A percentile compares a stretch with the other conserved stretches of the same genome.
Evolutionary conservation across 2,888 invertebrate species (phyloP).

Genomic region (Hesperia comma): DNA sequence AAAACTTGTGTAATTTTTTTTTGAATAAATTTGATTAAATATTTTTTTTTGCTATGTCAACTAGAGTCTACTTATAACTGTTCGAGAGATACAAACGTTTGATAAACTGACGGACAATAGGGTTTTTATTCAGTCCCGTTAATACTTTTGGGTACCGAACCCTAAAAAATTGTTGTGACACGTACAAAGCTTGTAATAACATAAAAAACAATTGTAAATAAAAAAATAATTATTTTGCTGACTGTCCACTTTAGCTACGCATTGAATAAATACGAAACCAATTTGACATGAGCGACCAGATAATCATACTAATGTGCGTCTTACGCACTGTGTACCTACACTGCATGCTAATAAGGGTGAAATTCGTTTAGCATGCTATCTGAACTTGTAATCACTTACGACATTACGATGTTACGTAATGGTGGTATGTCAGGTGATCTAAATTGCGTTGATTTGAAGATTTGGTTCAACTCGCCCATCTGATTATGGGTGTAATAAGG

Average conservation of each 20-base stretch:
- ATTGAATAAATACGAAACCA: slow-evolving; percentile 42
- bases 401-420: slow-evolving; percentile 22
- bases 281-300: slow-evolving; percentile 40
- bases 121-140: too few relatives aligned
- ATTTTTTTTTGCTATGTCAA: too few relatives aligned
- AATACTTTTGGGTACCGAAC: too few relatives aligned
- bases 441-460: slow-evolving; percentile 3
- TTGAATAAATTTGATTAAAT: too few relatives aligned
- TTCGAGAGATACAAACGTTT: too few relatives aligned
- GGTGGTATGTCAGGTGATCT: slow-evolving; percentile 16
- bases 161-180: too few relatives aligned
- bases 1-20: too few relatives aligned
- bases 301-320: slow-evolving; percentile 36
- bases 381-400: slow-evolving; percentile 37
- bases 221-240: slow-evolving; percentile 25
- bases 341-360: slow-evolving; percentile 26
- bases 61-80: too few relatives aligned
- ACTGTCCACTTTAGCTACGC: slow-evolving; percentile 33
- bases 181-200: too few relatives aligned
- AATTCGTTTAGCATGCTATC: slow-evolving; percentile 14
- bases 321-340: slow-evolving; percentile 26
- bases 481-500: not conserved
- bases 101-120: too few relatives aligned
- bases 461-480: not conserved
- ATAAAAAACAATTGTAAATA: too few relatives aligned